Conservation (phyloP, 1,140 invertebrate genomes). For the Yoshiicerus persimilis region DNA sequence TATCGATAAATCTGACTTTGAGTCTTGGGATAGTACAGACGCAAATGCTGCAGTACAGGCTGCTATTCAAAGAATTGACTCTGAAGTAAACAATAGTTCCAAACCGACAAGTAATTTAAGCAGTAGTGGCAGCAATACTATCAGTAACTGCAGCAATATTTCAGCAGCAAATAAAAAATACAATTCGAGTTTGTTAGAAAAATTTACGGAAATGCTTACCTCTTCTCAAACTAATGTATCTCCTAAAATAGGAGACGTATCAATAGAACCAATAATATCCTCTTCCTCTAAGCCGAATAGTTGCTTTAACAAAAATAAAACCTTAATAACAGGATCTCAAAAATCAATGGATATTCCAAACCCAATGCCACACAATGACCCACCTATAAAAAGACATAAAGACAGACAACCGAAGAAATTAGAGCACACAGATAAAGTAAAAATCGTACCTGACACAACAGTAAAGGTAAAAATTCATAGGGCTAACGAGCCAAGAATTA, state of each 20-base stretch:
- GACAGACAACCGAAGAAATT: not conserved
- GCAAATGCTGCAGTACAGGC: not conserved
- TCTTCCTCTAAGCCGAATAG: not conserved
- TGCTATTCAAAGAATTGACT: slow-evolving; percentile 31
- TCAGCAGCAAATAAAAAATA: not conserved
- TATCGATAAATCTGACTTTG: slow-evolving; percentile 3
- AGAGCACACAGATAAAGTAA: not conserved
- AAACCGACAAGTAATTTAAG: slow-evolving; percentile 8
- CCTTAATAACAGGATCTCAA: not conserved
- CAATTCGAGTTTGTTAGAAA: slow-evolving; percentile 17
- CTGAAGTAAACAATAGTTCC: not conserved
- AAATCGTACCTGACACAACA: not conserved
- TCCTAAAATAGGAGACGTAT: slow-evolving; percentile 27
- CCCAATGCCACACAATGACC: not conserved
- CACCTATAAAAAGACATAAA: not conserved
- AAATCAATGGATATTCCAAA: not conserved
- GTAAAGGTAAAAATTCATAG: not conserved
- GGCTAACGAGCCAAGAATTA: not conserved
- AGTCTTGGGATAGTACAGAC: slow-evolving; percentile 14
- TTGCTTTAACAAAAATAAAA: not conserved
- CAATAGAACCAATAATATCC: slow-evolving; percentile 26
- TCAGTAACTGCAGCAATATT: slow-evolving; percentile 24
- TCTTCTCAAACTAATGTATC: not conserved
- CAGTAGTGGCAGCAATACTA: not conserved
- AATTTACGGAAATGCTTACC: slow-evolving; percentile 14